Evolutionary conservation across 2,888 invertebrate species (phyloP).

Genomic region (Lasioglossum zephyrum): DNA sequence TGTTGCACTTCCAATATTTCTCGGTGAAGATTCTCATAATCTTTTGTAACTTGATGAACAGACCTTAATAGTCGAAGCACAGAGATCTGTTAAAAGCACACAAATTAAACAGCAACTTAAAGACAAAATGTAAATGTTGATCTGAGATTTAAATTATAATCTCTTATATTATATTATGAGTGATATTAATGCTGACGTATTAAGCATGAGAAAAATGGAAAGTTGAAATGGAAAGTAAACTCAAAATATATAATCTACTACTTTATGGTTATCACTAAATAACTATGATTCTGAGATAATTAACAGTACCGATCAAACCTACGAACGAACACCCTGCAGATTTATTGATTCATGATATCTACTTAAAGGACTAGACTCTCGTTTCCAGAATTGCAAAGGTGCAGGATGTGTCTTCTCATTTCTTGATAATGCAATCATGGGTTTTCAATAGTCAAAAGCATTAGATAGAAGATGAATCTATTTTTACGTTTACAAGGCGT

Average conservation of each 20-base stretch:
- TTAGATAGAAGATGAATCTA: no score
- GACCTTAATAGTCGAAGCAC: slow-evolving; percentile 91
- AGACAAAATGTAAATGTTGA: slow-evolving; percentile 27
- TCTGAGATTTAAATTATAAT: background rate
- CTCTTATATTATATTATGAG: background rate
- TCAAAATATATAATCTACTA: background rate
- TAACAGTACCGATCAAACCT: background rate
- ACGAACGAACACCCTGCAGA: no score
- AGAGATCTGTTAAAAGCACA: slow-evolving; percentile 86
- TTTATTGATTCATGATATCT: background rate
- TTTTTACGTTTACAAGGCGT: no score
- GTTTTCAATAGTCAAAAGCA: no score
- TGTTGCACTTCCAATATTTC: slow-evolving; percentile 93
- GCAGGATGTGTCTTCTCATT: no score
- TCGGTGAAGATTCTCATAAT: slow-evolving; percentile 91
- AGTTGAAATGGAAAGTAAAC: background rate
- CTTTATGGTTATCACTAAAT: background rate
- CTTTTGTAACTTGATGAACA: slow-evolving; percentile 90
- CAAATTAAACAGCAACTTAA: slow-evolving; percentile 48
- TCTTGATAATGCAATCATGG: no score
- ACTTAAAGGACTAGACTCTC: background rate
- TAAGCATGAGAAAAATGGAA: background rate
- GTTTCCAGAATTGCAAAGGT: no score
- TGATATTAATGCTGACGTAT: background rate
- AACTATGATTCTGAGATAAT: background rate